phyloP scores from a whole-genome alignment of 2,113 vertebrate species.

The Mixornis gularis region DNA sequence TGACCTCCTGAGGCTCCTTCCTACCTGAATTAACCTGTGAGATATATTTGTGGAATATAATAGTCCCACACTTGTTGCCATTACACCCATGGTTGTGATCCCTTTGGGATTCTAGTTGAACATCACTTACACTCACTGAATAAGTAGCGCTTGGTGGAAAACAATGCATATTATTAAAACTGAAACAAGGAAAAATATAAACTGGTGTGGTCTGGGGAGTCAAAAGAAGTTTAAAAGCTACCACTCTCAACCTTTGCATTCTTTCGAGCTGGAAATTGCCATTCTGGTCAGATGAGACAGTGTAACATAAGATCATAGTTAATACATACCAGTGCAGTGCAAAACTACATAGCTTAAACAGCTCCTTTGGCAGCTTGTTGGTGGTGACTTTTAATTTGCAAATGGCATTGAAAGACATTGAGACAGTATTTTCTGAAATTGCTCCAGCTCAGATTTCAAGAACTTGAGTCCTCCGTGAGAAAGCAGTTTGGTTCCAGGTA shows the following conservation, averaged over 20 bases:
- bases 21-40: background rate
- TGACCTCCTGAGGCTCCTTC: background rate
- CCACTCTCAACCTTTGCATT: background rate
- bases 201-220: background rate
- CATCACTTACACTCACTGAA: background rate
- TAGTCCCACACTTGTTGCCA: background rate
- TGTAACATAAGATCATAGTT: background rate
- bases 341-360: background rate
- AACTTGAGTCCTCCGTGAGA: rapidly evolving
- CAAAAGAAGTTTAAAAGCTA: background rate
- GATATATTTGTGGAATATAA: background rate
- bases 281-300: background rate
- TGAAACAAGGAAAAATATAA: background rate
- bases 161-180: background rate
- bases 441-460: background rate
- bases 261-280: background rate
- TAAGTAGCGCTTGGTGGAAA: background rate
- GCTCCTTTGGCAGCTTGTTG: background rate
- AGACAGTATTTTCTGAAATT: background rate
- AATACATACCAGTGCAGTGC: background rate
- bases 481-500: background rate
- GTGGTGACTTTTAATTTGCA: background rate
- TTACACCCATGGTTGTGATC: background rate
- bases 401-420: background rate
- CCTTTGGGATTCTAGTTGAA: background rate